Conservation (phyloP, 2,113 vertebrate genomes). For the Oostethus manadensis region DNA sequence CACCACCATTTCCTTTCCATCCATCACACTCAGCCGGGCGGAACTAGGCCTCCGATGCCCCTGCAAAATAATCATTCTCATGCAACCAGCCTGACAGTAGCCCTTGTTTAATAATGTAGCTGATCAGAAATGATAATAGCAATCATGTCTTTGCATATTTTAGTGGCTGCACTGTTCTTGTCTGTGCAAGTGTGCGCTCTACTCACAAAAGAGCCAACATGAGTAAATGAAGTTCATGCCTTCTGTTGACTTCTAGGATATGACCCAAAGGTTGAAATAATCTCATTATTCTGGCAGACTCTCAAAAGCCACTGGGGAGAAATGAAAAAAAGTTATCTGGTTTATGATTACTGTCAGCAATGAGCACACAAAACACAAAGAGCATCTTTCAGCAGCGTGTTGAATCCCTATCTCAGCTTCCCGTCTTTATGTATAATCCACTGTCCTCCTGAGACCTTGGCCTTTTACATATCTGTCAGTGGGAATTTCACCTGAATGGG, state of each 20-base stretch:
- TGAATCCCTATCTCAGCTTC: constrained; percentile 43
- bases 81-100: constrained; percentile 58
- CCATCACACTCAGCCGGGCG: constrained; percentile 64
- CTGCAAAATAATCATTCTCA: constrained; percentile 65
- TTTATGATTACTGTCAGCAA: constrained; percentile 40
- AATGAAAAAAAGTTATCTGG: constrained; percentile 20
- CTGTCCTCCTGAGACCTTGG: constrained; percentile 54
- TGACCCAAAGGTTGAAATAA: constrained; percentile 48
- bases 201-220: constrained; percentile 18
- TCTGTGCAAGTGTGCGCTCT: constrained; percentile 15
- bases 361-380: constrained; percentile 43
- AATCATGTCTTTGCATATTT: constrained; percentile 70
- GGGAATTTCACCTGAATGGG: constrained; percentile 24
- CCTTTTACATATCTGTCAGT: constrained; percentile 39
- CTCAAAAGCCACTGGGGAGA: constrained; percentile 30
- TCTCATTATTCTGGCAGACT: constrained; percentile 50
- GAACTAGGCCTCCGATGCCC: constrained; percentile 60
- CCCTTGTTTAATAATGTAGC: constrained; percentile 66
- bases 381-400: constrained; percentile 47
- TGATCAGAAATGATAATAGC: constrained; percentile 72
- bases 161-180: constrained; percentile 30
- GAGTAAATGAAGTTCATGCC: constrained; percentile 26
- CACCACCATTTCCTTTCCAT: constrained; percentile 69
- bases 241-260: constrained; percentile 33
- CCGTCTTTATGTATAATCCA: constrained; percentile 42